Evolutionary conservation across 2,888 invertebrate genomes (phyloP), one percentile per base, ranked within the genome.

Genomic region (Drosophila parthenogenetica): DNA sequence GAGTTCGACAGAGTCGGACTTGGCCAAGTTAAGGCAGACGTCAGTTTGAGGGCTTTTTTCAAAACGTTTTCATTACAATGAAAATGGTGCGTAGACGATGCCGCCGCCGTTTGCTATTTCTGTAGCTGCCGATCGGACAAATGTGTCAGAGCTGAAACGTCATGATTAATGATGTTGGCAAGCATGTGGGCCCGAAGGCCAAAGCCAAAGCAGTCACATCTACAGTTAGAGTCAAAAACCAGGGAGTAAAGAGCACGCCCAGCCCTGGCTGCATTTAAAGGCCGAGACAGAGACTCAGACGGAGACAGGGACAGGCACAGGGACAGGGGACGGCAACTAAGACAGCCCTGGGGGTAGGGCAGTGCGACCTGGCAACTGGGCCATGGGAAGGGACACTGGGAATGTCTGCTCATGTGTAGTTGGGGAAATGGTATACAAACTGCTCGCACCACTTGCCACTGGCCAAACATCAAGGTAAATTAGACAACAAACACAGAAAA

Each of bases 131-230:
- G 90, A 90, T 90, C 90, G 90, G 85, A 85, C 85, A 87, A 90
- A 90, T 90, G 91, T 92, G 85, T 89, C 90, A 86, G 85, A 88
- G 89, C 85, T 86, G 90, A 90, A 89, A 90, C 83, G 87, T 89
- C 89, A 90, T 91, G 91, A 91, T 91, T 91, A 91, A 91, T 91
- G 91, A 92, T 91, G 83, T 69, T 75, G 79, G 79, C 79, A 74
- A 74, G 89, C 91, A 91, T 91, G 90, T 90, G 90, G 90, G 89
- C 84, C 77, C 79, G 83, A 79, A 82, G 69, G 83, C 83, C 66
- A 45, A 58, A 63, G 58, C 71, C 65, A 29, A 8, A 29, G 29
- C 65, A 69, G 45, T 53, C 69, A 62, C 60, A 49, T 57, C 22
- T 53, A 50, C 8, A 53, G 40, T 16, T 14, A 19, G 37, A 69